These are phyloP conservation scores for Valencia hispanica DNA, from an alignment of 2,797 vertebrate genomes.

Conservation along the genomic window DNA sequence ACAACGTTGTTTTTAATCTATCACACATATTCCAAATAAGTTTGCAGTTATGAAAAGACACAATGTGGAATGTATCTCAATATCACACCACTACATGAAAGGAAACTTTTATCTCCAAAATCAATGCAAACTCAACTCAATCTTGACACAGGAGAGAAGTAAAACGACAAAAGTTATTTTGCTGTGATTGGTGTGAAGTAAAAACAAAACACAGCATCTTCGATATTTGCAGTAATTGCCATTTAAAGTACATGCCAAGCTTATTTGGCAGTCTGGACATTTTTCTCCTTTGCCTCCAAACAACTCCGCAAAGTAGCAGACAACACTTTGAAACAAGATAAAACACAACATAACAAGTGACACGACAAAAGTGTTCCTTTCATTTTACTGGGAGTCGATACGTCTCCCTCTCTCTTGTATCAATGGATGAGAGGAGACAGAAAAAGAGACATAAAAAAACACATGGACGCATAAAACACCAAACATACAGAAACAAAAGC, in stretches of 20 bases:
- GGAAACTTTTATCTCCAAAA: background rate
- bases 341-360: conserved; percentile 43
- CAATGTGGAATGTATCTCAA: background rate
- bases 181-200: background rate
- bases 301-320: conserved; percentile 11
- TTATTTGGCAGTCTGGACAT: conserved; percentile 19
- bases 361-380: conserved; percentile 52
- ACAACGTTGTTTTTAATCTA: too few species aligned
- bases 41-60: too few species aligned
- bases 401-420: conserved; percentile 40
- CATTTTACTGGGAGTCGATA: conserved; percentile 52
- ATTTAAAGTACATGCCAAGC: conserved; percentile 3
- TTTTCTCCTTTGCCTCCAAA: conserved; percentile 28
- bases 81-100: background rate
- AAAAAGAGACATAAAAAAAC: conserved; percentile 33
- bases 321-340: conserved; percentile 21
- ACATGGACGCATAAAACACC: conserved; percentile 38
- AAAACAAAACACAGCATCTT: background rate
- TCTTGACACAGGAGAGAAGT: background rate
- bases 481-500: conserved; percentile 45
- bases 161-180: conserved; percentile 18
- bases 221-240: background rate
- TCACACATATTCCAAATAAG: too few species aligned
- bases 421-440: conserved; percentile 46
- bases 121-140: background rate